A percentile compares a stretch with the other conserved stretches of the same genome.
These are phyloP conservation scores for Scartelaos histophorus DNA, from an alignment of 2,113 vertebrate genomes.

Conservation along the genomic window DNA sequence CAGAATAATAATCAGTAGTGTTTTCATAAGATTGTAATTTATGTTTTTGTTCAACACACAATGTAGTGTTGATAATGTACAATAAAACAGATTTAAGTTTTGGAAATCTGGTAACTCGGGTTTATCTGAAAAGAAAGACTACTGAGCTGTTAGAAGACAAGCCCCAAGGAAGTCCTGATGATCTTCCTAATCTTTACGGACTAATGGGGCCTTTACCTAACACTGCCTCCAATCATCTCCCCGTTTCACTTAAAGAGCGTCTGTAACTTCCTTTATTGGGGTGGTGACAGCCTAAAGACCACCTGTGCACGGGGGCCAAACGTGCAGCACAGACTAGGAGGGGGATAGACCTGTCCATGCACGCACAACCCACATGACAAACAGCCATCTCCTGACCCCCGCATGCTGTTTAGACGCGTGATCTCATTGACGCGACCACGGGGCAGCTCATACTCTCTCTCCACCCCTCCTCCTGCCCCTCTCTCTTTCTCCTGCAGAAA, in stretches of 20 bases:
- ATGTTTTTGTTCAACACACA: no score
- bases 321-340: constrained; percentile 2
- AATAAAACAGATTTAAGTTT: background rate
- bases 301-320: constrained; percentile 40
- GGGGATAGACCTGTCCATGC: constrained; percentile 48
- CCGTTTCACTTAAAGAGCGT: constrained; percentile 41
- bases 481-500: constrained; percentile 18
- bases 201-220: constrained; percentile 34
- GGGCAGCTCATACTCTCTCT: constrained; percentile 31
- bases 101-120: background rate
- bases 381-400: constrained; percentile 50
- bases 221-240: constrained; percentile 40
- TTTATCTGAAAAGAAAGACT: background rate
- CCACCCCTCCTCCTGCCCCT: background rate
- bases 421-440: constrained; percentile 37
- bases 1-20: no score
- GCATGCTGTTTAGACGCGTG: constrained; percentile 20
- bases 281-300: constrained; percentile 52
- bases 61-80: background rate
- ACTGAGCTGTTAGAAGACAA: constrained; percentile 38
- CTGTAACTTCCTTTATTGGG: constrained; percentile 61
- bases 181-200: constrained; percentile 23
- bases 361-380: constrained; percentile 49
- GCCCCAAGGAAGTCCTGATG: constrained; percentile 9
- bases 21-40: no score